These are phyloP conservation scores for Siphonodentalium dalli DNA, from an alignment of 2,888 invertebrate species.

Conservation along the genomic window DNA sequence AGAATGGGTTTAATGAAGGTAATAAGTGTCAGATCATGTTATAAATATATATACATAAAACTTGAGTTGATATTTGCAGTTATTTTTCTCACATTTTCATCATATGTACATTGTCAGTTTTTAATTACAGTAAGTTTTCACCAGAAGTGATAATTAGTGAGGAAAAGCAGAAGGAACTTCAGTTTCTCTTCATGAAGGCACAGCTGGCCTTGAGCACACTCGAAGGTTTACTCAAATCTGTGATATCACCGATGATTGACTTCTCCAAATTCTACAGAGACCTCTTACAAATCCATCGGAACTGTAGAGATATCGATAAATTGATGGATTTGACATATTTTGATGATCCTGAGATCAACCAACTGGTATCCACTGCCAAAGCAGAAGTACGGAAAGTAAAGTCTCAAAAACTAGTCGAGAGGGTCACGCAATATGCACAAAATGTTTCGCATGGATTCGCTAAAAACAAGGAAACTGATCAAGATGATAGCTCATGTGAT, in stretches of 20 bases:
- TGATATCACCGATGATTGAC: slow-evolving; percentile 16
- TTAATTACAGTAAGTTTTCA: too few species aligned
- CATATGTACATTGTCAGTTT: too few species aligned
- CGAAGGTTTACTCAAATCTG: slow-evolving; percentile 36
- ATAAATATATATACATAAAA: too few species aligned
- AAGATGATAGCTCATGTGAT: too few species aligned
- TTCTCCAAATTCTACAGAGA: slow-evolving; percentile 38
- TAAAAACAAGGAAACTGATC: too few species aligned
- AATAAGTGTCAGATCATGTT: too few species aligned
- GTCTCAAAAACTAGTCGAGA: slow-evolving; percentile 40
- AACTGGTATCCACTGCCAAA: slow-evolving; percentile 43
- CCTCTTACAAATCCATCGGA: slow-evolving; percentile 48
- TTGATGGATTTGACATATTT: slow-evolving; percentile 51
- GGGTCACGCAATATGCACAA: slow-evolving; percentile 4
- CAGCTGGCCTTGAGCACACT: slow-evolving; percentile 41
- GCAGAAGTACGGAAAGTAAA: slow-evolving; percentile 44
- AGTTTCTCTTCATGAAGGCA: slow-evolving; percentile 40
- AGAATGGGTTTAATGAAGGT: too few species aligned
- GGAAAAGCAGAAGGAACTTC: slow-evolving; percentile 45
- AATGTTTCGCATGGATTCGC: too few species aligned
- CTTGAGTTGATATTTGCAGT: too few species aligned
- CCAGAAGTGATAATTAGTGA: slow-evolving; percentile 23
- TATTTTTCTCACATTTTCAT: too few species aligned
- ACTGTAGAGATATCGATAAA: slow-evolving; percentile 53
- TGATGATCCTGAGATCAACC: slow-evolving; percentile 43